These are phyloP conservation scores for Phalanger gymnotis DNA, from an alignment of 2,797 vertebrate genomes.

Conservation along the genomic window DNA sequence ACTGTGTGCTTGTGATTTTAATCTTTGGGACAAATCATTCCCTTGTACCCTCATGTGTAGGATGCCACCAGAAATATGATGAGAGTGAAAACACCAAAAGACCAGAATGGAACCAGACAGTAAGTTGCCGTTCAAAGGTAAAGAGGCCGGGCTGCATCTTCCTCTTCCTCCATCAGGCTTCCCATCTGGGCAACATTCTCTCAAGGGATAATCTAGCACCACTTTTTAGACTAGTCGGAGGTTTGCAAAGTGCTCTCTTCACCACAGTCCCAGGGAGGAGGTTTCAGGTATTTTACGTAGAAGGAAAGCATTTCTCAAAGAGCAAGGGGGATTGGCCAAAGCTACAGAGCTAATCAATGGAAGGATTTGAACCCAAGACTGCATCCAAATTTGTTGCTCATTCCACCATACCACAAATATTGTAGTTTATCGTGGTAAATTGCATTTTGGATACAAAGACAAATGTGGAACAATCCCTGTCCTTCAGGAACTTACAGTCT, in stretches of 20 bases:
- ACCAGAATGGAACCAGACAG: constrained; percentile 68
- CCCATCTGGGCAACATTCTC: background rate
- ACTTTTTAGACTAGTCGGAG: background rate
- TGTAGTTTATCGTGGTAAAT: background rate
- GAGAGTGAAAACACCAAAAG: constrained; percentile 71
- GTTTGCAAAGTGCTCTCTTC: constrained; percentile 16
- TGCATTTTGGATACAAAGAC: background rate
- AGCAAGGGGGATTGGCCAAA: constrained; percentile 9
- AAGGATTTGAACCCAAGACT: constrained; percentile 25
- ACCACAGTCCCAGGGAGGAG: background rate
- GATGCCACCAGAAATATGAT: constrained; percentile 67
- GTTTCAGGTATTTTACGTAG: background rate
- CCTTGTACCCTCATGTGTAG: constrained; percentile 67
- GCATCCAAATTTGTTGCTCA: background rate
- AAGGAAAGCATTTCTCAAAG: background rate
- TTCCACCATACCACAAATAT: background rate
- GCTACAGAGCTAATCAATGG: background rate
- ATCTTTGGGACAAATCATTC: constrained; percentile 72
- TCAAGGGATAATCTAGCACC: background rate
- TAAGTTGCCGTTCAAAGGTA: constrained; percentile 62
- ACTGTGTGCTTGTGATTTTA: constrained; percentile 70
- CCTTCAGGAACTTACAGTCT: background rate
- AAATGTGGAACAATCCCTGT: background rate
- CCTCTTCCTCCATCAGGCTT: background rate
- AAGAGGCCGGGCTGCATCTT: background rate